Percentiles rank a stretch among this genome's conserved stretches.
These are phyloP conservation scores for Periophthalmodon schlosseri DNA, from an alignment of 2,113 vertebrate genomes.

Conservation along the genomic window DNA sequence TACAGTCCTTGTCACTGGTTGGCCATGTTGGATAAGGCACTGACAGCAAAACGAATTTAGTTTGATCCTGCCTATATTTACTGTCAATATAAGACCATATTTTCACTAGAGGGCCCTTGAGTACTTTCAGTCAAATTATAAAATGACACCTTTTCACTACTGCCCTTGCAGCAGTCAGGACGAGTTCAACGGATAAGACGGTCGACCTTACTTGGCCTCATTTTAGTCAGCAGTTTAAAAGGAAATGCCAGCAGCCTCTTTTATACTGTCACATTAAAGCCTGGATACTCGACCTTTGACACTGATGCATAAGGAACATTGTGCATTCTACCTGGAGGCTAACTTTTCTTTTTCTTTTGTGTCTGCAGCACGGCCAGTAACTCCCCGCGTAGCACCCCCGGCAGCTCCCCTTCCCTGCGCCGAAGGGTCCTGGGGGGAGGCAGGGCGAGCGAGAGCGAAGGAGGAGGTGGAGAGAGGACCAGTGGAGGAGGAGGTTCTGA, in stretches of 20 bases:
- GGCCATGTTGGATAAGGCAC: neutral
- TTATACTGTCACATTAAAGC: constrained; percentile 15
- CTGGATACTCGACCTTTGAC: neutral
- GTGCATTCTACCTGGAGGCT: constrained; percentile 14
- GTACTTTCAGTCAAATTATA: neutral
- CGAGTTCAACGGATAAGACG: constrained; percentile 18
- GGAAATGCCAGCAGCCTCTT: constrained; percentile 33
- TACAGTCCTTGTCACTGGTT: neutral
- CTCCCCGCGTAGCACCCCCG: constrained; percentile 88
- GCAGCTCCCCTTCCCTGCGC: constrained; percentile 86
- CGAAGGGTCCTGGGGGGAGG: constrained; percentile 81
- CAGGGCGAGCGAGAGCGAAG: constrained; percentile 72
- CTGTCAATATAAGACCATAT: neutral
- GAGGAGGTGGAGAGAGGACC: constrained; percentile 75
- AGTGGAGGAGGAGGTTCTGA: constrained; percentile 75
- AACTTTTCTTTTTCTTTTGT: constrained; percentile 15
- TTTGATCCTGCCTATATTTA: neutral
- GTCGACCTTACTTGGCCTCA: neutral
- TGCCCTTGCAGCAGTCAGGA: constrained; percentile 9
- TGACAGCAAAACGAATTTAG: neutral
- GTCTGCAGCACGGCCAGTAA: constrained; percentile 84
- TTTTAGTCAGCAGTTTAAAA: neutral
- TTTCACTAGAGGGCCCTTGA: neutral
- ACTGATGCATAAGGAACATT: neutral
- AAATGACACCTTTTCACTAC: neutral